These are phyloP conservation scores for Melikaiella ostensackeni DNA, from an alignment of 2,888 invertebrate species.

Conservation along the genomic window DNA sequence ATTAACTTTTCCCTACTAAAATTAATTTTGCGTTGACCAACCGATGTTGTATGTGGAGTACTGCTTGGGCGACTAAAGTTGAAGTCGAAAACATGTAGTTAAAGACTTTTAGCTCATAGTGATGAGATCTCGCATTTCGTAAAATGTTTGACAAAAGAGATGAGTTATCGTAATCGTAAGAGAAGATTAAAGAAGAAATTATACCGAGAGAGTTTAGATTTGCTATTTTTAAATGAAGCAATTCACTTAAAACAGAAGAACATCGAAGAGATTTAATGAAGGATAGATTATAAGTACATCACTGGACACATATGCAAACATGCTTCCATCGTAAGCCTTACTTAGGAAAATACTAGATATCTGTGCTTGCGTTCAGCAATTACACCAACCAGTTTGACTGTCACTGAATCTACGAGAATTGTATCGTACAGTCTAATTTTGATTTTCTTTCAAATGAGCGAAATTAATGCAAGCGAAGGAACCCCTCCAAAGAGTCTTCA, in stretches of 20 bases:
- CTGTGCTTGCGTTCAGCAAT: slow-evolving; percentile 61
- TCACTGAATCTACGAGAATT: slow-evolving; percentile 12
- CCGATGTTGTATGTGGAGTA: background rate
- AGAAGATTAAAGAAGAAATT: slow-evolving; percentile 43
- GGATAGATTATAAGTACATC: slow-evolving; percentile 39
- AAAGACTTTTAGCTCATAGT: background rate
- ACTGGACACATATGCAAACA: slow-evolving; percentile 53
- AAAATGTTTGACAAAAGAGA: slow-evolving; percentile 7
- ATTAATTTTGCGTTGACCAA: background rate
- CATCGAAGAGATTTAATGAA: slow-evolving; percentile 37
- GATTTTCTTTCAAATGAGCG: background rate
- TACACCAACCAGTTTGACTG: background rate
- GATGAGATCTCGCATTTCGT: background rate
- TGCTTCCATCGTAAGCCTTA: slow-evolving; percentile 73
- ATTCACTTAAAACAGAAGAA: slow-evolving; percentile 36
- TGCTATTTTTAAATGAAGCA: slow-evolving; percentile 43
- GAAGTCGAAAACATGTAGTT: slow-evolving; percentile 33
- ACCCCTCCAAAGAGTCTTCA: slow-evolving; percentile 1
- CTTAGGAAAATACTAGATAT: slow-evolving; percentile 58
- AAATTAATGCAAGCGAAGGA: slow-evolving; percentile 17
- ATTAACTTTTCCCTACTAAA: slow-evolving; percentile 45
- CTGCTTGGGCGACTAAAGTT: slow-evolving; percentile 20
- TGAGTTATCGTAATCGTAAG: slow-evolving; percentile 48
- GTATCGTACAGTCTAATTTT: slow-evolving; percentile 29
- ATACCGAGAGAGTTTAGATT: slow-evolving; percentile 35